A percentile compares a stretch with the other conserved stretches of the same genome.
Conservation (phyloP, 2,113 vertebrate genomes). For the Sinocyclocheilus anophthalmus region DNA sequence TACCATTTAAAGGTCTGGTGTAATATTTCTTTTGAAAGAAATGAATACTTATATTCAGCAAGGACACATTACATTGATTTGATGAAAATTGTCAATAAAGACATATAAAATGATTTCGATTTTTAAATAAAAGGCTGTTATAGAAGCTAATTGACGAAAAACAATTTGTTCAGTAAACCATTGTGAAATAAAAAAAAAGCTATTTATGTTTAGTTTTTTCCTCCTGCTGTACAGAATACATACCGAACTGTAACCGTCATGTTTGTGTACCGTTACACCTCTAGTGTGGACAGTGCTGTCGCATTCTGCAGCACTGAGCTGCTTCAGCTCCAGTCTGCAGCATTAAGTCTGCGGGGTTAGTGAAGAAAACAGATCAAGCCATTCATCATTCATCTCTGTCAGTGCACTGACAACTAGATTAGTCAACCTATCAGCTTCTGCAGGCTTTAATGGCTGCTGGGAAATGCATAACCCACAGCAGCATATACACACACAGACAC, state of each 20-base stretch:
- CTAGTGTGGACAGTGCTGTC: background rate
- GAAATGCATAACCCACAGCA: slow-evolving; percentile 7
- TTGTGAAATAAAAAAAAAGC: too few species aligned
- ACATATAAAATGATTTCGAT: background rate
- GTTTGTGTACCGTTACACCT: too few species aligned
- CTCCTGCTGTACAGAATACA: too few species aligned
- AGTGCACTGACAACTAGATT: slow-evolving; percentile 43
- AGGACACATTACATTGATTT: background rate
- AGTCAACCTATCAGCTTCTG: slow-evolving; percentile 38
- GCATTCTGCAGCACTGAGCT: background rate
- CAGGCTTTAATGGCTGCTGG: slow-evolving; percentile 7
- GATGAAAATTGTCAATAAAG: background rate
- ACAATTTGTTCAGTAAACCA: too few species aligned
- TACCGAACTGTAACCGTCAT: too few species aligned
- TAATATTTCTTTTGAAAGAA: background rate
- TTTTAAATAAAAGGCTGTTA: too few species aligned
- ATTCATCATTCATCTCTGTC: slow-evolving; percentile 36
- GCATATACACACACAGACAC: slow-evolving; percentile 29
- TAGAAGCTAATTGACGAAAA: too few species aligned
- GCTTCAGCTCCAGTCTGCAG: background rate
- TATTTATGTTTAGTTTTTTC: too few species aligned
- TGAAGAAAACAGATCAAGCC: background rate
- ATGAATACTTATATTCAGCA: background rate
- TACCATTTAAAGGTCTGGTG: background rate
- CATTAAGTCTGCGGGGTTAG: background rate